Percentiles rank a stretch among this genome's conserved stretches.
phyloP scores from a whole-genome alignment of 1,140 invertebrate genomes.

The Drosophila sucinea region DNA sequence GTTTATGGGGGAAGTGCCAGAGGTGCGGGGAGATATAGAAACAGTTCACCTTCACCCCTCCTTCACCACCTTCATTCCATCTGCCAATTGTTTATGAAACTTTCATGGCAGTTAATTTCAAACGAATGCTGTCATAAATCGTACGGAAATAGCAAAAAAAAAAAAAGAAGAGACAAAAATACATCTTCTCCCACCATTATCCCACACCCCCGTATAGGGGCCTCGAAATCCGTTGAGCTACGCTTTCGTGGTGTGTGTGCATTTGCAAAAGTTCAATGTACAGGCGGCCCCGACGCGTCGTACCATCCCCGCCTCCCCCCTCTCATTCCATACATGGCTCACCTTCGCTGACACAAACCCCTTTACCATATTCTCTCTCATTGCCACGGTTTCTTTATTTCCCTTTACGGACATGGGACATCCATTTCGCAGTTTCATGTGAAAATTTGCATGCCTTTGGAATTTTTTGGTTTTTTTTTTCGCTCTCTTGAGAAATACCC shows the following conservation, averaged over 20 bases:
- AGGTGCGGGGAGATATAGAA: too few relatives aligned
- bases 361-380: not conserved
- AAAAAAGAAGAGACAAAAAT: conserved; percentile 5
- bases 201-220: not conserved
- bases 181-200: not conserved
- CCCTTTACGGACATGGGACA: conserved; percentile 25
- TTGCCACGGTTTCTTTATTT: conserved; percentile 18
- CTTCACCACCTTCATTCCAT: not conserved
- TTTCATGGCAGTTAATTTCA: conserved; percentile 63
- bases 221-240: conserved; percentile 3
- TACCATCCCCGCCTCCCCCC: not conserved
- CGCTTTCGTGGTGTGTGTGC: conserved; percentile 25
- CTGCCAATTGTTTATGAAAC: conserved; percentile 60
- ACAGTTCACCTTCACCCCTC: not conserved
- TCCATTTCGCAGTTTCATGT: conserved; percentile 59
- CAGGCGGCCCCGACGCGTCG: conserved; percentile 25
- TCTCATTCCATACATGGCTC: not conserved
- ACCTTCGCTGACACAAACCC: not conserved
- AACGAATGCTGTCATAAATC: conserved; percentile 61
- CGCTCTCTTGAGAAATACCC: not conserved
- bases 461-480: conserved; percentile 21
- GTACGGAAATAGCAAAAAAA: conserved; percentile 38
- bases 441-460: conserved; percentile 61
- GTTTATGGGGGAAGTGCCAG: conserved; percentile 19
- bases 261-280: conserved; percentile 62